Conservation (phyloP, 2,113 vertebrate genomes). For the Hippocampus mohnikei region DNA sequence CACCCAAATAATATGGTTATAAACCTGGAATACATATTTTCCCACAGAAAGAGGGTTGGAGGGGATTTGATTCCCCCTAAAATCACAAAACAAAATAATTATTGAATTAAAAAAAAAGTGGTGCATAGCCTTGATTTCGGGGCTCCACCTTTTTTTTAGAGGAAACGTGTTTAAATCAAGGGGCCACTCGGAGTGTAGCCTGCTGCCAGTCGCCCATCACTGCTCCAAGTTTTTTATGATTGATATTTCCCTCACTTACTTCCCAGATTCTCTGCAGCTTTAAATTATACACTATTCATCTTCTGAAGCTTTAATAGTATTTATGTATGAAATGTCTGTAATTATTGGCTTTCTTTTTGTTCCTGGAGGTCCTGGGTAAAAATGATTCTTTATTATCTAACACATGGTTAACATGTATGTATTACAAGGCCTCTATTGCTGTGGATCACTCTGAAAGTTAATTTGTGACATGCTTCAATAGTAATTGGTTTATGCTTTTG, state of each 20-base stretch:
- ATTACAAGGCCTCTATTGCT: not conserved
- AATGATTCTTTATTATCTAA: conserved; percentile 5
- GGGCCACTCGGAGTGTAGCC: no score
- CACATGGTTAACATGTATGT: not conserved
- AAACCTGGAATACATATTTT: no score
- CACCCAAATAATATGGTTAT: no score
- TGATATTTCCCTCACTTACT: not conserved
- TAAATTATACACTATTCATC: not conserved
- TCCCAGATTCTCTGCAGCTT: not conserved
- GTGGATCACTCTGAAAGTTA: not conserved
- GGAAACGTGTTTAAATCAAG: no score
- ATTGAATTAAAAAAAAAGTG: no score
- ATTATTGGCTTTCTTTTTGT: conserved; percentile 23
- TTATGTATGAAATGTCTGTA: conserved; percentile 11
- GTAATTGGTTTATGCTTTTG: not conserved
- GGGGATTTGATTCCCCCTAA: no score
- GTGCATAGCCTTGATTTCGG: no score
- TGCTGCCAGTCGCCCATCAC: no score
- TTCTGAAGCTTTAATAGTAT: not conserved
- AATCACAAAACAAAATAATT: no score
- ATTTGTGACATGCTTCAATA: not conserved
- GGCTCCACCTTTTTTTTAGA: no score
- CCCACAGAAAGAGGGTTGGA: not conserved
- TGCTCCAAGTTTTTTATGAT: not conserved
- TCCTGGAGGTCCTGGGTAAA: not conserved